Percentiles rank a stretch among this genome's conserved stretches.
These are phyloP conservation scores for Apodemia mormo DNA, from an alignment of 2,888 invertebrate species.

Conservation along the genomic window DNA sequence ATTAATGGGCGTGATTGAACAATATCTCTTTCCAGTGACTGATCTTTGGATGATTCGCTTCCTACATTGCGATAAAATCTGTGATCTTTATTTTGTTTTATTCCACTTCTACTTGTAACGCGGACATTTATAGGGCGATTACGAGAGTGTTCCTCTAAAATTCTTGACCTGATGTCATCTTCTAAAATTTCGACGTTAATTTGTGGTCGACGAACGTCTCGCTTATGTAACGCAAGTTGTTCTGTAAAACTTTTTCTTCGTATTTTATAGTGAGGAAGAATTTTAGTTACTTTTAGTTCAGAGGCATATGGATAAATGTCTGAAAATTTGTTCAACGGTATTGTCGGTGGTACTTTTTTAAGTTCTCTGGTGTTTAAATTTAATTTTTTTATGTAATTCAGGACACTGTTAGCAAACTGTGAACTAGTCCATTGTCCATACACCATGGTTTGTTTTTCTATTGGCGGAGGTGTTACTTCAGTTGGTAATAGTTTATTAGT, in stretches of 20 bases:
- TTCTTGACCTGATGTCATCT: slow-evolving; percentile 54
- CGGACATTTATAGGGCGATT: slow-evolving; percentile 54
- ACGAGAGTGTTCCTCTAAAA: slow-evolving; percentile 54
- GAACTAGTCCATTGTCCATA: slow-evolving; percentile 69
- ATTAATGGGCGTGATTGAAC: slow-evolving; percentile 41
- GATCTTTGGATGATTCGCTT: slow-evolving; percentile 40
- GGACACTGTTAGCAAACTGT: slow-evolving; percentile 62
- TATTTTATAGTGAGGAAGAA: slow-evolving; percentile 53
- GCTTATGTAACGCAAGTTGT: slow-evolving; percentile 48
- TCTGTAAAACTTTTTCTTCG: slow-evolving; percentile 52
- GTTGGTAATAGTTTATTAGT: slow-evolving; percentile 37
- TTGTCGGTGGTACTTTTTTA: slow-evolving; percentile 56
- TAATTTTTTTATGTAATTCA: slow-evolving; percentile 65
- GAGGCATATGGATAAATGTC: slow-evolving; percentile 64
- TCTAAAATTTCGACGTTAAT: slow-evolving; percentile 65
- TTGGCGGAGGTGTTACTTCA: slow-evolving; percentile 56
- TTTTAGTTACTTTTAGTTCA: slow-evolving; percentile 53
- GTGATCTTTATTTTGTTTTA: slow-evolving; percentile 41
- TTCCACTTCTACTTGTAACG: slow-evolving; percentile 55
- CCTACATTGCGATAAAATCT: slow-evolving; percentile 53
- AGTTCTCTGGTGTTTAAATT: slow-evolving; percentile 52
- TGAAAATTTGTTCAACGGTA: slow-evolving; percentile 56
- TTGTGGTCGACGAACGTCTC: slow-evolving; percentile 45
- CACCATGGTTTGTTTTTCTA: slow-evolving; percentile 49
- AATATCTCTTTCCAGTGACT: slow-evolving; percentile 31